phyloP scores from a whole-genome alignment of 2,797 vertebrate species.

The Lithobates pipiens region DNA sequence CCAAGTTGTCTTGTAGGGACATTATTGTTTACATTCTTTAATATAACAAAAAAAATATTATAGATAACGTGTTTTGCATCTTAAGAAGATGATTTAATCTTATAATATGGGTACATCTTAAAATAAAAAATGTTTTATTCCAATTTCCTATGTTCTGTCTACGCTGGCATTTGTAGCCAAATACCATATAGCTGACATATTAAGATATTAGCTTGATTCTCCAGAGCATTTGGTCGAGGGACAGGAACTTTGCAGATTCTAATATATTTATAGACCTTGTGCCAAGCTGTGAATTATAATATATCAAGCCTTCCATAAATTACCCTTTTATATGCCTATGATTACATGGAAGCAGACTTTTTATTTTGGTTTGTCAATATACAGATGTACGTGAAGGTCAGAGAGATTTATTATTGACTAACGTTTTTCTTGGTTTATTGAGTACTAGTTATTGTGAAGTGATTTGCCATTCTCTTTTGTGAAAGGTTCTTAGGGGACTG shows the following conservation, averaged over 20 bases:
- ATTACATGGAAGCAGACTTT: conserved; percentile 3
- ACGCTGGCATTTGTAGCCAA: background rate
- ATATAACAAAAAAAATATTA: too few relatives aligned
- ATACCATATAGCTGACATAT: background rate
- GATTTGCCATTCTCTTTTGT: conserved; percentile 40
- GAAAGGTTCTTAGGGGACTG: conserved; percentile 35
- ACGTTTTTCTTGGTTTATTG: conserved; percentile 28
- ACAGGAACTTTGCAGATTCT: conserved; percentile 8
- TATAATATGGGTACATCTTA: too few relatives aligned
- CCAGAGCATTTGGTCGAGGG: background rate
- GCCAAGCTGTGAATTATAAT: conserved; percentile 41
- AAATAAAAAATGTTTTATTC: too few relatives aligned
- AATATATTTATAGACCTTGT: conserved; percentile 34
- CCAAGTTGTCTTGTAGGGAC: too few relatives aligned
- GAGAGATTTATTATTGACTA: conserved; percentile 48
- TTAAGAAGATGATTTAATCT: too few relatives aligned
- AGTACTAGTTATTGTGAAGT: conserved; percentile 13
- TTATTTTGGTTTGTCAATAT: conserved; percentile 27
- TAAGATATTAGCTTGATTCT: background rate
- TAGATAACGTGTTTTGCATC: too few relatives aligned
- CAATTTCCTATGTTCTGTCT: background rate
- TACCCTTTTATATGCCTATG: conserved; percentile 17
- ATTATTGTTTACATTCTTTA: too few relatives aligned
- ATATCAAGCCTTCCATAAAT: conserved; percentile 37
- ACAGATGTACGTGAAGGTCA: conserved; percentile 38